A percentile compares a stretch with the other conserved stretches of the same genome.
phyloP scores from a whole-genome alignment of 2,113 vertebrate species.

The Lamprologus callipterus region DNA sequence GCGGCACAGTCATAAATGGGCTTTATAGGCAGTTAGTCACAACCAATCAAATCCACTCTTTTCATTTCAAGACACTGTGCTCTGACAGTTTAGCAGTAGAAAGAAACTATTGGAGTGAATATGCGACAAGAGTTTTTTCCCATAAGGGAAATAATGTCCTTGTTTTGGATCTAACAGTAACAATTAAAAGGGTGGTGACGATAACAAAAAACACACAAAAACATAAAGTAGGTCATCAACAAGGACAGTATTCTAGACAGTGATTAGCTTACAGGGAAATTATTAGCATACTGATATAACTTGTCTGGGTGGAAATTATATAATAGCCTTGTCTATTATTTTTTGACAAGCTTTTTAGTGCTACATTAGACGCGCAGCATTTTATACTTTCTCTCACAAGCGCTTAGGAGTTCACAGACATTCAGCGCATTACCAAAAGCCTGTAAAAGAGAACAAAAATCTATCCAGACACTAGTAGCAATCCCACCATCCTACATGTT shows the following conservation, averaged over 20 bases:
- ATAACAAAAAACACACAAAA: neutral
- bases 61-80: neutral
- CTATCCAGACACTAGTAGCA: neutral
- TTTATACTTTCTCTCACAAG: neutral
- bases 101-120: neutral
- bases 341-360: neutral
- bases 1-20: conserved; percentile 5
- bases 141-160: neutral
- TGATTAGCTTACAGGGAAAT: neutral
- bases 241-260: neutral
- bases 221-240: neutral
- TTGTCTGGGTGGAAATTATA: neutral
- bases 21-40: neutral
- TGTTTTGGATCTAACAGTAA: neutral
- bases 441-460: neutral
- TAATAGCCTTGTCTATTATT: neutral
- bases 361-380: neutral
- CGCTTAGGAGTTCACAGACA: neutral
- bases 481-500: neutral
- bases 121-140: neutral
- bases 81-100: neutral
- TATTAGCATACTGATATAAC: neutral
- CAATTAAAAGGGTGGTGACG: neutral
- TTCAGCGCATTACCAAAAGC: neutral
- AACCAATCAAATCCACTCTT: neutral